Percentiles rank a stretch among this genome's conserved stretches.
Conservation (phyloP, 2,888 invertebrate species). For the Eudasyphora cyanicolor region DNA sequence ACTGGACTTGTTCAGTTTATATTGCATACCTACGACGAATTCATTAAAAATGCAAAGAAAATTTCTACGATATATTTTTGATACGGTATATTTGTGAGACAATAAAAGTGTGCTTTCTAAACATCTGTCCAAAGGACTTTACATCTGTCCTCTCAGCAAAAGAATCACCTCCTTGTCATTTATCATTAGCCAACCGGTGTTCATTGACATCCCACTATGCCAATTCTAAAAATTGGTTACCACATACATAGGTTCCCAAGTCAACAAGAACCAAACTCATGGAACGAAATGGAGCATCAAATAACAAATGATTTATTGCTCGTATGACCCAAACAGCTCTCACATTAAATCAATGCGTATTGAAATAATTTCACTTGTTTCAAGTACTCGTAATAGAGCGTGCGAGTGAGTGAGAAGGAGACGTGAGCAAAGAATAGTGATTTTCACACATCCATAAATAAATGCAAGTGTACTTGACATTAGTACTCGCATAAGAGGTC, state of each 20-base stretch:
- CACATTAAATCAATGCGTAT: background rate
- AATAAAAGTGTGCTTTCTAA: too few relatives aligned
- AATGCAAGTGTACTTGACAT: conserved; percentile 39
- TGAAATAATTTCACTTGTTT: background rate
- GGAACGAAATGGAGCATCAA: conserved; percentile 21
- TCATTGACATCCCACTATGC: background rate
- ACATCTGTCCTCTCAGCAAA: too few relatives aligned
- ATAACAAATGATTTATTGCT: conserved; percentile 60
- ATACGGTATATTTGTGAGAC: too few relatives aligned
- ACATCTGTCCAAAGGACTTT: background rate
- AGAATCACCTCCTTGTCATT: background rate
- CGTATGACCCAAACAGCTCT: conserved; percentile 42
- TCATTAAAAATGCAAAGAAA: too few relatives aligned
- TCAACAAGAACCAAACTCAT: background rate
- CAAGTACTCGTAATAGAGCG: background rate
- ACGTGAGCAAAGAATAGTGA: background rate
- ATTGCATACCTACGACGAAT: too few relatives aligned
- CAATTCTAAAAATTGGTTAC: background rate
- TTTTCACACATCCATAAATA: conserved; percentile 15
- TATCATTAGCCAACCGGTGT: background rate
- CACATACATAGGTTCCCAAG: background rate
- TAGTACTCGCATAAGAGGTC: background rate
- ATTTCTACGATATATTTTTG: too few relatives aligned
- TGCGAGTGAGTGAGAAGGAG: background rate
- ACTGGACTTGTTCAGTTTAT: too few relatives aligned